A percentile compares a stretch with the other conserved stretches of the same genome.
Evolutionary conservation across 2,888 invertebrate genomes (phyloP).

Genomic region (Morpho deidamia): DNA sequence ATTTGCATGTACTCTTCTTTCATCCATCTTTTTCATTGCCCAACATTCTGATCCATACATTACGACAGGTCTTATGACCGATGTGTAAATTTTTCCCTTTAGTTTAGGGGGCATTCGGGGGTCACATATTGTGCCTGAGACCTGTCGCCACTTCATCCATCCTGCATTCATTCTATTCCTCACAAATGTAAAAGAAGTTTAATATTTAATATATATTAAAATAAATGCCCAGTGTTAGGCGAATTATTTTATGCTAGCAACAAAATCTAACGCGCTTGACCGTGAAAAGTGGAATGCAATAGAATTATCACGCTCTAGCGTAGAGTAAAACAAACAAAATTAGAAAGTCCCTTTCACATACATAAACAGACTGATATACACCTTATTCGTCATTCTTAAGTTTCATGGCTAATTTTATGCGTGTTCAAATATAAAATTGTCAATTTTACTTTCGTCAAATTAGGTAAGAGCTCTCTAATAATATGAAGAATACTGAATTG

Average conservation of each 20-base stretch:
- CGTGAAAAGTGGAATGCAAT: constrained; percentile 68
- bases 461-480: constrained; percentile 4
- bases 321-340: constrained; percentile 22
- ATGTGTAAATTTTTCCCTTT: no score
- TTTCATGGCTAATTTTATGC: not conserved
- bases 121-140: no score
- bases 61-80: no score
- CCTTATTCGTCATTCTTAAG: constrained; percentile 21
- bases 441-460: constrained; percentile 1
- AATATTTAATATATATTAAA: no score
- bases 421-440: constrained; percentile 3
- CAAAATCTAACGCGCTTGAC: constrained; percentile 57
- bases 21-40: no score
- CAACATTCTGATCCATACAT: no score
- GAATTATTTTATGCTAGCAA: constrained; percentile 33
- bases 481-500: not conserved
- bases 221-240: not conserved
- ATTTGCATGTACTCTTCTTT: no score
- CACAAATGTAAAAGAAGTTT: no score
- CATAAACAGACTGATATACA: constrained; percentile 27
- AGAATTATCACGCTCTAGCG: constrained; percentile 31
- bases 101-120: no score
- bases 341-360: constrained; percentile 5
- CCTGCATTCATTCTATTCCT: no score
- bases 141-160: no score